These are phyloP conservation scores for Bimastos eiseni DNA, from an alignment of 2,888 invertebrate genomes.

Conservation along the genomic window DNA sequence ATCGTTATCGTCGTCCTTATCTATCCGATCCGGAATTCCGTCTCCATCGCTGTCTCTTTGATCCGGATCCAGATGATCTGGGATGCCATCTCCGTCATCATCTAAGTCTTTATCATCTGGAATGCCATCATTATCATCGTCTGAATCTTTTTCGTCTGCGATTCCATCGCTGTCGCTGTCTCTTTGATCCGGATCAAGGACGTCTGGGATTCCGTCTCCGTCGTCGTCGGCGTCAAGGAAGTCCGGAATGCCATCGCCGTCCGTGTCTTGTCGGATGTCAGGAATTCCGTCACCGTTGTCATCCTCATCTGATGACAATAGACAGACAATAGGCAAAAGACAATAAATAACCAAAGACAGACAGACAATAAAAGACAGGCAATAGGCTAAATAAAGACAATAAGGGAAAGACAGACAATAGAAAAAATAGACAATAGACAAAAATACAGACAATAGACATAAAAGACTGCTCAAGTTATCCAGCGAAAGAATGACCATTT, in stretches of 20 bases:
- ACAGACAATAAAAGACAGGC: no score
- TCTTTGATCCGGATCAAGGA: constrained; percentile 43
- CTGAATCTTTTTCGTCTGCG: constrained; percentile 47
- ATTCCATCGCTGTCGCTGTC: constrained; percentile 46
- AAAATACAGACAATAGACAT: no score
- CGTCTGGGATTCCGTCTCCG: constrained; percentile 49
- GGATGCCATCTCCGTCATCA: constrained; percentile 44
- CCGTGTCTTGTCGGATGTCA: constrained; percentile 48
- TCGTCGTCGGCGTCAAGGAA: constrained; percentile 45
- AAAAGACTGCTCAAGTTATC: no score
- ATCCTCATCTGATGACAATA: constrained; percentile 45
- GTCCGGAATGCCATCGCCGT: constrained; percentile 42
- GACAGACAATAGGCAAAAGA: not conserved
- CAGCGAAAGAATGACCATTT: no score
- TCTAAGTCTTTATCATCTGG: constrained; percentile 48
- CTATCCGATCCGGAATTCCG: constrained; percentile 40
- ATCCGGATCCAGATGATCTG: constrained; percentile 40
- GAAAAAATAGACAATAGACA: no score
- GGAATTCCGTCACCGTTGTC: constrained; percentile 56
- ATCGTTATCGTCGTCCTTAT: constrained; percentile 45
- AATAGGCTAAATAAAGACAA: no score
- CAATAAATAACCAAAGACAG: no score
- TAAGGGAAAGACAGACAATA: no score
- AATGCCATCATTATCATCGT: constrained; percentile 47
- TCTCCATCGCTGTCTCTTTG: constrained; percentile 49